Evolutionary conservation across 2,797 vertebrate genomes (phyloP).

Genomic region (Craterocephalus amniculus): DNA sequence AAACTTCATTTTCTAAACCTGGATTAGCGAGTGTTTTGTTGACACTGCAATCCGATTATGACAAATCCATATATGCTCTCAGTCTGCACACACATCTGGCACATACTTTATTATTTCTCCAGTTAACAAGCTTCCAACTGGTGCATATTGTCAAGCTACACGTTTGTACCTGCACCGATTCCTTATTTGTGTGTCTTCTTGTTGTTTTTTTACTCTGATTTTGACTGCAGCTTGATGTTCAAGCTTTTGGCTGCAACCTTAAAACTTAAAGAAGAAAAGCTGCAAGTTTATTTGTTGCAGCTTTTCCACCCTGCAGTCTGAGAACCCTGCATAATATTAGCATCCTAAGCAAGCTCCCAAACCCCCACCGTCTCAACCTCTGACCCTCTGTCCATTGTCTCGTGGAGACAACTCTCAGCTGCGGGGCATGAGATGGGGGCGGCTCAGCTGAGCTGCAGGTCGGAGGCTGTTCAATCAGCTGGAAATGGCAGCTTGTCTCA

Average conservation of each 20-base stretch:
- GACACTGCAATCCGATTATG: no score
- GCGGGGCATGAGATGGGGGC: slow-evolving; percentile 54
- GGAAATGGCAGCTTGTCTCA: slow-evolving; percentile 64
- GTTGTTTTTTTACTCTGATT: neutral
- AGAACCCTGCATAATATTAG: slow-evolving; percentile 65
- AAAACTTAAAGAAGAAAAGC: neutral
- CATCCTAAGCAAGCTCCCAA: slow-evolving; percentile 55
- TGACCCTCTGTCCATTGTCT: slow-evolving; percentile 62
- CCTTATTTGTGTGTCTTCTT: neutral
- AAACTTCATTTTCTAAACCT: slow-evolving; percentile 22
- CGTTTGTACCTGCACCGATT: neutral
- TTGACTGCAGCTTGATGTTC: neutral
- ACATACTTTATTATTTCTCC: neutral
- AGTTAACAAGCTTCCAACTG: neutral
- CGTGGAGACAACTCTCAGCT: slow-evolving; percentile 40
- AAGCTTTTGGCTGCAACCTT: neutral
- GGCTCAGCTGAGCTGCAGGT: slow-evolving; percentile 24
- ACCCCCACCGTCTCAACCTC: slow-evolving; percentile 28
- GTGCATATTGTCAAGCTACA: neutral
- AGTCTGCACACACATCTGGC: neutral
- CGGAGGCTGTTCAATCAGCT: slow-evolving; percentile 50
- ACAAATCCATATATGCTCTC: neutral
- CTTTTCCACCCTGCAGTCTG: slow-evolving; percentile 9
- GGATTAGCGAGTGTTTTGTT: slow-evolving; percentile 2
- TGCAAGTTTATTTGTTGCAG: slow-evolving; percentile 27